These are phyloP conservation scores for Nephrotoma appendiculata DNA, from an alignment of 2,888 invertebrate genomes.

Conservation along the genomic window DNA sequence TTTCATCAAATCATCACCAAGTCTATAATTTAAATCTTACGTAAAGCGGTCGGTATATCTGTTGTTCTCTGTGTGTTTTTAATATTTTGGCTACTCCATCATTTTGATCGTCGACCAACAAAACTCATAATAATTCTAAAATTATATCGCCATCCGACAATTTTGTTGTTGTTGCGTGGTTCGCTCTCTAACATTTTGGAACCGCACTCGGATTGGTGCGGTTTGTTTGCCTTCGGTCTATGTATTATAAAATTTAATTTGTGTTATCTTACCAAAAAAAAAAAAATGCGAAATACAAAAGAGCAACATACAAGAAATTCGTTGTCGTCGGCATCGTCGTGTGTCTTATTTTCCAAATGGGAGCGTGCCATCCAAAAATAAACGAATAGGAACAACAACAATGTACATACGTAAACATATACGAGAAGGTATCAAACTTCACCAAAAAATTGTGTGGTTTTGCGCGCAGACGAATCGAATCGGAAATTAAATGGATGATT, in stretches of 20 bases:
- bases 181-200: background rate
- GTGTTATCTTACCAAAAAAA: background rate
- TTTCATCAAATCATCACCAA: background rate
- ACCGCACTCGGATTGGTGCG: background rate
- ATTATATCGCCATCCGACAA: background rate
- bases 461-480: background rate
- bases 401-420: background rate
- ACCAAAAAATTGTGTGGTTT: background rate
- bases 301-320: background rate
- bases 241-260: background rate
- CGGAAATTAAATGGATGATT: background rate
- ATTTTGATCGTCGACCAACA: background rate
- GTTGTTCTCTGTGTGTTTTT: background rate
- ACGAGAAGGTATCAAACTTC: background rate
- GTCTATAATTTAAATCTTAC: background rate
- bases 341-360: background rate
- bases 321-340: background rate
- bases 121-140: background rate
- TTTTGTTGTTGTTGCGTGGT: background rate
- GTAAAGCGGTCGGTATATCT: background rate
- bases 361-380: background rate
- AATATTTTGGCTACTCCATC: background rate
- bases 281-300: background rate
- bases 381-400: background rate
- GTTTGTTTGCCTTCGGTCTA: background rate